Conservation (phyloP, 2,113 vertebrate species). For the Hemibagrus wyckioides region DNA sequence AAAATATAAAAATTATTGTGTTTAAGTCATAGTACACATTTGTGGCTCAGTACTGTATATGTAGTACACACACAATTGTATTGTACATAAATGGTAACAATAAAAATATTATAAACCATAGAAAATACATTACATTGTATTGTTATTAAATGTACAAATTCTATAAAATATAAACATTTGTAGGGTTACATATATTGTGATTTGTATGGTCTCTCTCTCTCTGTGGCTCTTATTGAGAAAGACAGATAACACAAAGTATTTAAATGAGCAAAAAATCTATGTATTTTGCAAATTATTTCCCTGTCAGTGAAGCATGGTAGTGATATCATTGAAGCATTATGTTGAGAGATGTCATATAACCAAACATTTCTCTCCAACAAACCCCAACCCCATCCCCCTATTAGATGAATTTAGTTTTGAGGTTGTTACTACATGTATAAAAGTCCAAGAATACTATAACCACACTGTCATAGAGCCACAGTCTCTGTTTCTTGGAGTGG, state of each 20-base stretch:
- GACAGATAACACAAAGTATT: no score
- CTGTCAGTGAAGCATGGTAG: neutral
- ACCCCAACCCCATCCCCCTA: neutral
- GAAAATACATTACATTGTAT: neutral
- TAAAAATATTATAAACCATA: neutral
- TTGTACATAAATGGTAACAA: neutral
- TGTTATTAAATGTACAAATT: neutral
- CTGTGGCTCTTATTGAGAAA: no score
- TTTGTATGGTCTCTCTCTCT: neutral
- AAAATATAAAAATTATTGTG: neutral
- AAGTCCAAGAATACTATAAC: neutral
- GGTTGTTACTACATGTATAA: neutral
- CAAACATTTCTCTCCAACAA: no score
- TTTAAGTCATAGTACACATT: neutral
- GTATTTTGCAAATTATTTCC: no score
- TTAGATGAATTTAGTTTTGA: neutral
- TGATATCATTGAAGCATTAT: neutral
- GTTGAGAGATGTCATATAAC: no score
- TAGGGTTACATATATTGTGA: neutral
- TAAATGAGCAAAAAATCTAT: no score
- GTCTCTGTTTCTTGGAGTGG: slow-evolving; percentile 61
- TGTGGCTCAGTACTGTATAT: neutral
- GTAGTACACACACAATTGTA: neutral
- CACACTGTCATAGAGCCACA: slow-evolving; percentile 50
- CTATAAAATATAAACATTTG: neutral